Percentiles rank a stretch among this genome's conserved stretches.
Evolutionary conservation across 2,888 invertebrate genomes (phyloP).

Genomic region (Epinotia brunnichana): DNA sequence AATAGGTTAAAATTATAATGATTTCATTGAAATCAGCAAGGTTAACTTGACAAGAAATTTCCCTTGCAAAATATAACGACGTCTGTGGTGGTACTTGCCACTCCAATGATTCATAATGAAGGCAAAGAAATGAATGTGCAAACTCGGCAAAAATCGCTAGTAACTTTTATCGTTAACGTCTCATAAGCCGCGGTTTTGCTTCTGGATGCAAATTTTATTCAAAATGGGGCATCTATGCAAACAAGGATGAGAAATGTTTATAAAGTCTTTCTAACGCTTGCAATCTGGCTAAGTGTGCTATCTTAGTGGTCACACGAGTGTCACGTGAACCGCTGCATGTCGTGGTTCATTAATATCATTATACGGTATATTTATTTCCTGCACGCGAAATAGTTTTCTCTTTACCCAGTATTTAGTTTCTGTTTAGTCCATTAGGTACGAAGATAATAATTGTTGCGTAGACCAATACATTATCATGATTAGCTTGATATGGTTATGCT

Average conservation of each 20-base stretch:
- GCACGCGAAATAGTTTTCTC: not conserved
- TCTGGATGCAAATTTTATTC: slow-evolving; percentile 62
- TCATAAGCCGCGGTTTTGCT: slow-evolving; percentile 52
- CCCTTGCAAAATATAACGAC: slow-evolving; percentile 11
- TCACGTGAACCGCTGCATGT: not conserved
- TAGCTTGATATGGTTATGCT: not conserved
- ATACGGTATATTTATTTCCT: not conserved
- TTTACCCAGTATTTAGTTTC: not conserved
- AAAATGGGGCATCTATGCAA: slow-evolving; percentile 55
- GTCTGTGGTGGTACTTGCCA: not conserved
- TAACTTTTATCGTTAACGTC: slow-evolving; percentile 46
- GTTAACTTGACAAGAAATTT: slow-evolving; percentile 1
- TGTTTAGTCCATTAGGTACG: not conserved
- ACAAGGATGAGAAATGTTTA: slow-evolving; percentile 49
- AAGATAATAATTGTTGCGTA: not conserved
- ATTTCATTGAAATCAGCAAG: not conserved
- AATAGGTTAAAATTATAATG: not conserved
- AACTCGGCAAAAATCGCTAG: slow-evolving; percentile 35
- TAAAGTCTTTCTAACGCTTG: slow-evolving; percentile 46
- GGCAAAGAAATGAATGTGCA: slow-evolving; percentile 37
- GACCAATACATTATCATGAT: not conserved
- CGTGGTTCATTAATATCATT: not conserved
- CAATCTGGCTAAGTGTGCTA: slow-evolving; percentile 41
- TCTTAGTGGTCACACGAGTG: slow-evolving; percentile 43
- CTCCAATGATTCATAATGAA: slow-evolving; percentile 34